A percentile compares a stretch with the other conserved stretches of the same genome.
Conservation (phyloP, 2,113 vertebrate species). For the Trematocara variabile region DNA sequence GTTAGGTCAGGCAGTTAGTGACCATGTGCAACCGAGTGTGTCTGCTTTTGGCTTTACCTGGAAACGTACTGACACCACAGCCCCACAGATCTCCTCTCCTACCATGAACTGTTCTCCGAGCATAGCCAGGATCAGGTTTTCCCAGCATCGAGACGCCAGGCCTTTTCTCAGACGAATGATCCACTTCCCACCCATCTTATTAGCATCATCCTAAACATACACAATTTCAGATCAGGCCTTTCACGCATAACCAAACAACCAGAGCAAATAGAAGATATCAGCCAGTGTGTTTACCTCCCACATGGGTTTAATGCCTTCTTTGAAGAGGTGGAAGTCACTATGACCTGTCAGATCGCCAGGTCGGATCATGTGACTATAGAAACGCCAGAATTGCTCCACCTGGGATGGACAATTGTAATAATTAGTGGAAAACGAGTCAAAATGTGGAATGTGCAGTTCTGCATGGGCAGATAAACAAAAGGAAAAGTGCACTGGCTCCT, state of each 20-base stretch:
- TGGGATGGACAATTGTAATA: neutral
- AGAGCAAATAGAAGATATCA: neutral
- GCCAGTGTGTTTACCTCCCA: slow-evolving; percentile 72
- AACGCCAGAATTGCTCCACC: slow-evolving; percentile 85
- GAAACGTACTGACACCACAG: slow-evolving; percentile 81
- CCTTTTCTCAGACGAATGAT: slow-evolving; percentile 82
- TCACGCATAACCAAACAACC: neutral
- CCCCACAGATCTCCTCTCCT: slow-evolving; percentile 82
- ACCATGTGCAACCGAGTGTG: neutral
- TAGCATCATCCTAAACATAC: slow-evolving; percentile 75
- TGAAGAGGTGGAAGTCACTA: slow-evolving; percentile 83
- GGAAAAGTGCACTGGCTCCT: neutral
- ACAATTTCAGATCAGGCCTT: neutral
- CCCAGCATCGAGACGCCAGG: slow-evolving; percentile 81
- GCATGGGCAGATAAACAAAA: neutral
- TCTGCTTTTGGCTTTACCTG: slow-evolving; percentile 63
- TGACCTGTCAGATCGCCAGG: slow-evolving; percentile 81
- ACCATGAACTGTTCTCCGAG: slow-evolving; percentile 85
- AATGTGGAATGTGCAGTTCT: neutral
- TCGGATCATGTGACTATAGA: slow-evolving; percentile 84
- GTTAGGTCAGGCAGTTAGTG: neutral
- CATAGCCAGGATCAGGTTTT: slow-evolving; percentile 83
- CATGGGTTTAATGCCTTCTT: slow-evolving; percentile 84
- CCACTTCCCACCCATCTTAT: slow-evolving; percentile 83
- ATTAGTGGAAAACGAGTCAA: neutral